Base-by-base conservation (phyloP, 2,113 vertebrate species). In the Cyanoderma ruficeps region DNA sequence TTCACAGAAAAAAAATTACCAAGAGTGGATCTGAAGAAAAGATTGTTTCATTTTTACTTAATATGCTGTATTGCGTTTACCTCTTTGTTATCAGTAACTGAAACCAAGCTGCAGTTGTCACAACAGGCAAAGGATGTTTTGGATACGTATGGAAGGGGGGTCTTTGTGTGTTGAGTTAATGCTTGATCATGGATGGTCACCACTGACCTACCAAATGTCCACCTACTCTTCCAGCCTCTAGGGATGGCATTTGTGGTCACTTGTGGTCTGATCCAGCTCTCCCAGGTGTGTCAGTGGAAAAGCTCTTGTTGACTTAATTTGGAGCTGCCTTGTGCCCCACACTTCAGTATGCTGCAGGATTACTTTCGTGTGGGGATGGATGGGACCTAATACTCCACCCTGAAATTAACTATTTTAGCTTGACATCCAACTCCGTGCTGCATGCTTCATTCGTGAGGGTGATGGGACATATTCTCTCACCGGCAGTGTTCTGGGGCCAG, bases 61-160 rank as follows among this genome's bases (percentile, higher is more conserved):
- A 71, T 70, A 33, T 28, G 18, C 60, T 67, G 7, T 71, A 16
- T 92, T 92, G 35, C 31, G 15, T 78, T 92, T 92, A 50, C 16
- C 6, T 53, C 35, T 37, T 25, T 71, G 35, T 92, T 88, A 83
- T 19, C 68, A 85, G 67, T 75, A 64, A 78, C n/a, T 84, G 92
- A 71, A 89, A 61, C 28, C 0, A 0, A 91, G 24, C 35, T 22
- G 60, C 60, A 46, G 14, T 31, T 93, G 83, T 86, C 69, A 56
- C 56, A 93, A 75, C n/a, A 74, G 55, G 14, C 2, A 1, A 28
- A 83, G 59, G 14, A 0, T 14, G 4, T 60, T 59, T 63, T 77
- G 46, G 17, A 1, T 77, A 33, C 0, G 0, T 52, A 1, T 21
- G 8, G 47, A 82, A 70, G 23, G 57, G 33, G 7, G 39, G 11